Conservation (phyloP, 2,797 vertebrate species). For the Neoniphon sammara region DNA sequence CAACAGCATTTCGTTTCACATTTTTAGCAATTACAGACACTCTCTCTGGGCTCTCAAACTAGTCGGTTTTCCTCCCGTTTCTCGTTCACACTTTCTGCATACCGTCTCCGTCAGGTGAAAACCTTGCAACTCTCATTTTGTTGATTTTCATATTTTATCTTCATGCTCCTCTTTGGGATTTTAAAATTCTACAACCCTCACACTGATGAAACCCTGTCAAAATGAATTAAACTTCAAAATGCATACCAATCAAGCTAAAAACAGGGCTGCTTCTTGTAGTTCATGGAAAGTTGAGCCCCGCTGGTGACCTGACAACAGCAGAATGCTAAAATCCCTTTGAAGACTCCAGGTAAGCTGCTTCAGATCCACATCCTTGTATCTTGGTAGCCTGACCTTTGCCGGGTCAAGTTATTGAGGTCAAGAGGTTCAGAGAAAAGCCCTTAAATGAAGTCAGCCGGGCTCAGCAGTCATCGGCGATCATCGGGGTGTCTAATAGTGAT, state of each 20-base stretch:
- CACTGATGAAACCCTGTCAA: too few relatives aligned
- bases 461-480: constrained; percentile 38
- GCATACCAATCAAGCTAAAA: too few relatives aligned
- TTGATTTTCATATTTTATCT: too few relatives aligned
- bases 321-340: neutral
- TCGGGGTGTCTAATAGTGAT: constrained; percentile 5
- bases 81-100: neutral
- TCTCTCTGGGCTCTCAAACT: neutral
- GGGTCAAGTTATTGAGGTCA: constrained; percentile 15
- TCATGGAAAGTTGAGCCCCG: too few relatives aligned
- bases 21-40: neutral
- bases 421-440: constrained; percentile 17
- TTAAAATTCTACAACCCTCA: too few relatives aligned
- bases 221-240: too few relatives aligned
- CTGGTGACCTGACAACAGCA: neutral
- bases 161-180: too few relatives aligned
- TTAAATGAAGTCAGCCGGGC: constrained; percentile 29
- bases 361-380: neutral
- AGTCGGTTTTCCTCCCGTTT: neutral
- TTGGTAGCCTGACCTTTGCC: constrained; percentile 8
- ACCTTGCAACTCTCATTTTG: too few relatives aligned
- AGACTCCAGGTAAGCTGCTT: neutral
- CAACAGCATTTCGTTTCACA: constrained; percentile 16
- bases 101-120: too few relatives aligned
- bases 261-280: too few relatives aligned